These are phyloP conservation scores for Drosophila repletoides DNA, from an alignment of 1,140 invertebrate genomes.

Conservation along the genomic window DNA sequence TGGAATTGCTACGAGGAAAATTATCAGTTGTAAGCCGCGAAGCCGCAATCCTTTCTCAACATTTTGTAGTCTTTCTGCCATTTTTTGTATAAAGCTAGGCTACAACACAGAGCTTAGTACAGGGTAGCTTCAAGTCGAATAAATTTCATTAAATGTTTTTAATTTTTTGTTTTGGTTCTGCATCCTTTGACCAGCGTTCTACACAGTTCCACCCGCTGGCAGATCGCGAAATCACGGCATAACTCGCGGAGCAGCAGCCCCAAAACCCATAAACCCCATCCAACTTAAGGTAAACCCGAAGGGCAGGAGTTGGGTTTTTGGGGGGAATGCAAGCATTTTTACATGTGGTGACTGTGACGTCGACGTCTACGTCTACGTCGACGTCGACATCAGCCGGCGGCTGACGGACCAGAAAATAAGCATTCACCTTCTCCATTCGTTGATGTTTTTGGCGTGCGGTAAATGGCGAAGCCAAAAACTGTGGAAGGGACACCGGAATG, in stretches of 20 bases:
- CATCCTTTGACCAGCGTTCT: slow-evolving; percentile 26
- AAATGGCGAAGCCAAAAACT: slow-evolving; percentile 61
- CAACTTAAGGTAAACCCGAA: neutral
- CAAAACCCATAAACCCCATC: neutral
- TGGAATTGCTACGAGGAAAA: no score
- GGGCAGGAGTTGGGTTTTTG: no score
- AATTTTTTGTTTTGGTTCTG: slow-evolving; percentile 2
- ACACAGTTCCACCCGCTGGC: neutral
- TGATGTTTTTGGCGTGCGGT: slow-evolving; percentile 76
- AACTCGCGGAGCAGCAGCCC: slow-evolving; percentile 23
- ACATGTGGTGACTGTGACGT: slow-evolving; percentile 63
- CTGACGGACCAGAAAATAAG: slow-evolving; percentile 80
- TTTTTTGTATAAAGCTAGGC: no score
- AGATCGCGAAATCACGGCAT: slow-evolving; percentile 70
- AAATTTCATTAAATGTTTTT: neutral
- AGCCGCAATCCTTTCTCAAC: no score
- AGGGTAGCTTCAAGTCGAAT: neutral
- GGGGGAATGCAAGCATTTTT: no score
- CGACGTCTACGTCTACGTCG: slow-evolving; percentile 36
- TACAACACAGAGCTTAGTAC: neutral
- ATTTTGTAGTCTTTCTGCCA: no score
- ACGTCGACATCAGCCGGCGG: slow-evolving; percentile 57
- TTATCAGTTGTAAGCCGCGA: no score
- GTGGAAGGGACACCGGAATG: slow-evolving; percentile 1
- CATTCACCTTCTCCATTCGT: slow-evolving; percentile 59